Evolutionary conservation across 2,888 invertebrate genomes (phyloP), one percentile per base, ranked within the genome.

Genomic region (Amphipyra tragopoginis): DNA sequence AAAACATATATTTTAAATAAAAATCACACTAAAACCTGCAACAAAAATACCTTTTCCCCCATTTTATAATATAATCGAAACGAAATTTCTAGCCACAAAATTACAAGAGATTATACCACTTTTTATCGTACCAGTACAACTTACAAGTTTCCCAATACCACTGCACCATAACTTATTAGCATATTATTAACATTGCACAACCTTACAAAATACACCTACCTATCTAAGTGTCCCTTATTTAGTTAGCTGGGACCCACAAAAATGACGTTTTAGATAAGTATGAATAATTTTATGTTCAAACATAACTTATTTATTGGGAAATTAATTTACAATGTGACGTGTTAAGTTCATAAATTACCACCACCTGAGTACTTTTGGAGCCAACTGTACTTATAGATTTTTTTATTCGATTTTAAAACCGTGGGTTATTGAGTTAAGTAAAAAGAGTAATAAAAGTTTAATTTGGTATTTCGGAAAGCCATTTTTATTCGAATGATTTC

Each of bases 141-240:
- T 53, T 36, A 36, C 39, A 34, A 43, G 72, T 84, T 84, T 77
- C 80, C 56, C 76, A 83, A 83, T 71, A 57, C 71, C 52, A 59
- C 56, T 67, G 51, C 66, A 57, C 60, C 61, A 59, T 65, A 66
- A 63, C 75, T 78, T 76, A 85, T 86, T 84, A 85, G 74, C 83
- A 86, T 86, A 81, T 79, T 83, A 86, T 79, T 76, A 76, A 71
- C 66, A 80, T 86, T 86, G 79, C 82, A 38, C 42, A 80, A 79
- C 82, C 78, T 74, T 65, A 64, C 66, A 64, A 68, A 72, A 73
- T 76, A 72, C 76, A 64, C 63, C 1, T 21, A 21, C 21, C 21
- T 21, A 77, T 78, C 59, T 66, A 64, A 72, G 71, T 67, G 65
- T 60, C 69, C 67, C 61, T 51, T 78, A 75, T 80, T 81, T 71